Conservation (phyloP, 2,888 invertebrate species). For the Caenorhabditis afra region DNA sequence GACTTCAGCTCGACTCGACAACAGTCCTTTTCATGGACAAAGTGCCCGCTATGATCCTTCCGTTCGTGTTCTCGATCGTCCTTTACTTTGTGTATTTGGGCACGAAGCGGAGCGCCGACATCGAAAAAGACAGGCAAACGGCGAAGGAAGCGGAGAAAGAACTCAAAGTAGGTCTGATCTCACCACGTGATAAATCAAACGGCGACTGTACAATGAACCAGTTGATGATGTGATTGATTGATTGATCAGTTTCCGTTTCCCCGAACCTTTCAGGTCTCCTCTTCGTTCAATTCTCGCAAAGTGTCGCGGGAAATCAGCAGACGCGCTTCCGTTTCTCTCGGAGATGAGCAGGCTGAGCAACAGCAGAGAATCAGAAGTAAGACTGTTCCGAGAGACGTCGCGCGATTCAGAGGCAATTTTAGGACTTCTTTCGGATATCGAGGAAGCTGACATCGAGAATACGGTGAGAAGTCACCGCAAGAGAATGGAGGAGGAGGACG, state of each 20-base stretch:
- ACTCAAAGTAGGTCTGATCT: constrained; percentile 24
- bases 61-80: constrained; percentile 62
- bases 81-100: constrained; percentile 66
- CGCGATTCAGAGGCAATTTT: constrained; percentile 16
- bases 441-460: constrained; percentile 65
- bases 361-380: constrained; percentile 53
- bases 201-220: constrained; percentile 14
- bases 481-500: constrained; percentile 36
- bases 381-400: background rate
- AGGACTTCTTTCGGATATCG: constrained; percentile 52
- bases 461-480: constrained; percentile 44
- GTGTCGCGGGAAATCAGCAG: constrained; percentile 57
- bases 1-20: constrained; percentile 65
- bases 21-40: constrained; percentile 64
- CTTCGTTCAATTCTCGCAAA: constrained; percentile 53
- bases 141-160: constrained; percentile 51
- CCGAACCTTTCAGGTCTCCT: constrained; percentile 45
- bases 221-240: constrained; percentile 40
- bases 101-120: constrained; percentile 57
- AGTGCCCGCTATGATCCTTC: constrained; percentile 62
- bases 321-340: constrained; percentile 42
- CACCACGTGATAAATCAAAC: constrained; percentile 30
- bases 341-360: constrained; percentile 50
- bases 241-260: constrained; percentile 8
- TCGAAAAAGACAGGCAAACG: constrained; percentile 46